These are phyloP conservation scores for Peromyscus polionotus DNA, from an alignment of 2,113 vertebrate species.

Conservation along the genomic window DNA sequence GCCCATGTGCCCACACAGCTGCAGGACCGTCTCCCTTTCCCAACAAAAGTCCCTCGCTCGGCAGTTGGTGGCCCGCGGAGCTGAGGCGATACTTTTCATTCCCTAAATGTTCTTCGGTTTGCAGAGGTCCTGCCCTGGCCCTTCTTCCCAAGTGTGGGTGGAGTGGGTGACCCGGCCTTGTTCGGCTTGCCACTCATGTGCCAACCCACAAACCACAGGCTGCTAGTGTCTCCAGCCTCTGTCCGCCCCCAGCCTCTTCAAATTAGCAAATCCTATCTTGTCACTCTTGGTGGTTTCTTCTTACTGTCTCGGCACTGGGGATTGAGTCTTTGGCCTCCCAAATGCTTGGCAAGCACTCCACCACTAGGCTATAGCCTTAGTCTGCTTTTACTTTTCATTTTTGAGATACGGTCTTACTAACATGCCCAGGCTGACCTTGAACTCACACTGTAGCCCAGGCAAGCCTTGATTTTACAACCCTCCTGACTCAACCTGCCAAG, in stretches of 20 bases:
- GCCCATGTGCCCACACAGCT: conserved; percentile 50
- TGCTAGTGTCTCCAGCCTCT: background rate
- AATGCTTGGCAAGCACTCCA: background rate
- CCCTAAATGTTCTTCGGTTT: background rate
- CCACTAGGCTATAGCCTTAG: background rate
- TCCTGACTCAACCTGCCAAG: background rate
- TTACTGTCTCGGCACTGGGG: background rate
- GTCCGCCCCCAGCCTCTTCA: background rate
- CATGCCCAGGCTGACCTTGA: background rate
- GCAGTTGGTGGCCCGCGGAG: conserved; percentile 47
- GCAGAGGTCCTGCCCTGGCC: background rate
- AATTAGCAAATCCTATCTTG: background rate
- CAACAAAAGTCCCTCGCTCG: conserved; percentile 48
- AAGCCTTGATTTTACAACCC: background rate
- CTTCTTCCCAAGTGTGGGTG: background rate
- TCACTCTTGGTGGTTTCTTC: background rate
- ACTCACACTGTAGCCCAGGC: background rate
- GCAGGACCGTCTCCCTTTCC: background rate
- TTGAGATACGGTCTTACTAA: background rate
- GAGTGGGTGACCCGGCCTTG: background rate
- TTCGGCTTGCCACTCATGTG: background rate
- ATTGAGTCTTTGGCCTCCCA: background rate
- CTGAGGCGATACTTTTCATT: background rate
- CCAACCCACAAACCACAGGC: conserved; percentile 25
- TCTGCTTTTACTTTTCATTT: background rate